Conservation (phyloP, 2,113 vertebrate genomes). For the Beaufortia kweichowensis region DNA sequence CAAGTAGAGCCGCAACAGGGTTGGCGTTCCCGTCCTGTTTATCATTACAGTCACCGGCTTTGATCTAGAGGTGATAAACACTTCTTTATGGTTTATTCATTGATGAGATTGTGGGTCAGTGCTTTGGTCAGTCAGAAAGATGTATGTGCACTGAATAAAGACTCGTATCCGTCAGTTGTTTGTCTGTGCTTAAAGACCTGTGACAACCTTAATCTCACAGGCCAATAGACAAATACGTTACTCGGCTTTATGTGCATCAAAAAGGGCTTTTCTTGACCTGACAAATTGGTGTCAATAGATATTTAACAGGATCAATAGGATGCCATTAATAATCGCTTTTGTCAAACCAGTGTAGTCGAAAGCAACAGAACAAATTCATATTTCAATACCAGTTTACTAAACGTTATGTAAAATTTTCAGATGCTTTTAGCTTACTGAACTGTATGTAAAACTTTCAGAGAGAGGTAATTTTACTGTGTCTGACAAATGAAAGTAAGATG, state of each 20-base stretch:
- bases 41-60: conserved; percentile 45
- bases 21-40: conserved; percentile 41
- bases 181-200: conserved; percentile 50
- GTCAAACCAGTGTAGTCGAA: neutral
- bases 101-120: conserved; percentile 43
- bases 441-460: neutral
- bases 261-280: neutral
- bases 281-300: conserved; percentile 22
- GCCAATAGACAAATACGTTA: conserved; percentile 42
- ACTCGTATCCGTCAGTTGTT: neutral
- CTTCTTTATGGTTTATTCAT: conserved; percentile 47
- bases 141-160: neutral
- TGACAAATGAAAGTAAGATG: neutral
- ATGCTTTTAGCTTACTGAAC: neutral
- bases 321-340: neutral
- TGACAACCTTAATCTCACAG: conserved; percentile 59
- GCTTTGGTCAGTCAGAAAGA: conserved; percentile 30
- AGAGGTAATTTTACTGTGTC: neutral
- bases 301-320: conserved; percentile 6
- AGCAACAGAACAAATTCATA: neutral
- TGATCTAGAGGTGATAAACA: conserved; percentile 47
- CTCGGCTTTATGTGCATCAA: conserved; percentile 32
- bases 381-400: neutral
- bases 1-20: conserved; percentile 30
- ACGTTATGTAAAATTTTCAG: neutral